These are phyloP conservation scores for Gorilla gorilla DNA, from an alignment of 2,113 vertebrate genomes.

Conservation along the genomic window DNA sequence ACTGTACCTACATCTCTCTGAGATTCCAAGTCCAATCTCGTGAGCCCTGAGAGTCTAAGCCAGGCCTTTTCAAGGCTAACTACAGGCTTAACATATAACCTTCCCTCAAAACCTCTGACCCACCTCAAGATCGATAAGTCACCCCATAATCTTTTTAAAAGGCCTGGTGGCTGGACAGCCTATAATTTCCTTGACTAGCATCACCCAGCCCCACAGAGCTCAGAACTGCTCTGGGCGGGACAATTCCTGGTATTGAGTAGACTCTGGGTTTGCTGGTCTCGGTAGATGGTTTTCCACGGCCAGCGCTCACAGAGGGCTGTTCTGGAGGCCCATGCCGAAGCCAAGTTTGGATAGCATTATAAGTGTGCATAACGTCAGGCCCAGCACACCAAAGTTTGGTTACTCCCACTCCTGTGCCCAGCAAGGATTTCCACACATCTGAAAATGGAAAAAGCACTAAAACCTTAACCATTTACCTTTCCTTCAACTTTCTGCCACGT, in stretches of 20 bases:
- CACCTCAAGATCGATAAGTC: conserved; percentile 58
- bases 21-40: neutral
- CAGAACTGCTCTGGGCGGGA: conserved; percentile 9
- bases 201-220: neutral
- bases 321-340: neutral
- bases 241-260: conserved; percentile 56
- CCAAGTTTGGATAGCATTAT: neutral
- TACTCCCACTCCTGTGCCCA: neutral
- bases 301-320: conserved; percentile 26
- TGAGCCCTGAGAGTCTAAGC: neutral
- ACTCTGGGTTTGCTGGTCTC: neutral
- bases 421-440: conserved; percentile 48
- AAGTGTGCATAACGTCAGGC: neutral
- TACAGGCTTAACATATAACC: conserved; percentile 23
- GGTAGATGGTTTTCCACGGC: neutral
- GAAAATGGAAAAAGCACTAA: conserved; percentile 16
- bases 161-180: conserved; percentile 38
- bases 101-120: conserved; percentile 56
- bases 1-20: neutral
- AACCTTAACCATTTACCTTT: conserved; percentile 44
- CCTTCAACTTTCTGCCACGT: conserved; percentile 7
- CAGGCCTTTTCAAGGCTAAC: conserved; percentile 29
- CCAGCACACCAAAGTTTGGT: neutral
- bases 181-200: conserved; percentile 49
- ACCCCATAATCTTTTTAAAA: conserved; percentile 62